Percentiles rank a stretch among this genome's conserved stretches.
Evolutionary conservation across 2,113 vertebrate genomes (phyloP).

Genomic region (Galbula dea): DNA sequence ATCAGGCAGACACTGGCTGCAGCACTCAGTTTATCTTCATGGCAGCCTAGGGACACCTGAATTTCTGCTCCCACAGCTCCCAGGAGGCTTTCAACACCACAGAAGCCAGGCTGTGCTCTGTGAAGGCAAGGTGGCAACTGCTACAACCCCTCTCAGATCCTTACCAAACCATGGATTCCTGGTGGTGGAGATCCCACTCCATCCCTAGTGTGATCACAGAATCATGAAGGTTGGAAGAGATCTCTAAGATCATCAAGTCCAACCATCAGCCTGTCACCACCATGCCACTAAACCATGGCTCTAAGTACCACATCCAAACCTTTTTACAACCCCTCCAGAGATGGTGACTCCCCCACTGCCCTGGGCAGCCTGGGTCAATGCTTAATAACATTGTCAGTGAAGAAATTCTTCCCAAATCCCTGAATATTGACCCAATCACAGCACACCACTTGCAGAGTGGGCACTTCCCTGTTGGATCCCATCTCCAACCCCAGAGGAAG

Average conservation of each 20-base stretch:
- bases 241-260: too few species aligned
- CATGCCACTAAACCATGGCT: too few species aligned
- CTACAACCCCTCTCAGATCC: not conserved
- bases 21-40: not conserved
- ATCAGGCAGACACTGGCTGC: not conserved
- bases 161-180: not conserved
- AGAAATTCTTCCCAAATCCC: too few species aligned
- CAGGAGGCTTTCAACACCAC: not conserved
- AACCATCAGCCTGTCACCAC: too few species aligned
- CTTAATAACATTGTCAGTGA: too few species aligned
- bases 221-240: too few species aligned
- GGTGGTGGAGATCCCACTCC: not conserved
- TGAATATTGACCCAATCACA: accelerated
- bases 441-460: not conserved
- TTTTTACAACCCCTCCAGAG: too few species aligned
- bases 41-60: not conserved
- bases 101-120: not conserved
- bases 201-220: not conserved
- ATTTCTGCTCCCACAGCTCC: not conserved
- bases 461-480: not conserved
- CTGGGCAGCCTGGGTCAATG: too few species aligned
- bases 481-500: accelerated
- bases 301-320: too few species aligned
- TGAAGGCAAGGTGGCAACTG: not conserved
- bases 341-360: too few species aligned